Evolutionary conservation across 2,888 invertebrate species (phyloP).

Genomic region (Chloromyia formosa): DNA sequence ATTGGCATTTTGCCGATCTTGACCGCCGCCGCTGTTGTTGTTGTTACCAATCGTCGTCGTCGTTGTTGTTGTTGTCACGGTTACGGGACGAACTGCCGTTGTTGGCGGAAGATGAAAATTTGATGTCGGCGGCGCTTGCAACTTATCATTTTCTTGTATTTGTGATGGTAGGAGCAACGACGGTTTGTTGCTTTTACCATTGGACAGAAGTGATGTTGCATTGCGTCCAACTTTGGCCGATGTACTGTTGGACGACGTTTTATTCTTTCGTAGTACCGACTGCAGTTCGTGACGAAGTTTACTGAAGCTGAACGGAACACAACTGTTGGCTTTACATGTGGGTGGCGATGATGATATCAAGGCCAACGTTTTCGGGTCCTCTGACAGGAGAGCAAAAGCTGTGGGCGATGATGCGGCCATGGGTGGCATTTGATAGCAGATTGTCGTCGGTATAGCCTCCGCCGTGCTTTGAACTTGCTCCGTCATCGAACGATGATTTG

Average conservation of each 20-base stretch:
- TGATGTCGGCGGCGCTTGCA: too few relatives aligned
- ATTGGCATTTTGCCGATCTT: background rate
- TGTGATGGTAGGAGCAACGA: background rate
- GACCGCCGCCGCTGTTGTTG: background rate
- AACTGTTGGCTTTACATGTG: conserved; percentile 44
- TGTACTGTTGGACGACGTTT: background rate
- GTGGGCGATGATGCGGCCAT: background rate
- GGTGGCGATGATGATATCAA: conserved; percentile 48
- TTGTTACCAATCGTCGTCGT: background rate
- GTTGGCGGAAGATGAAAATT: too few relatives aligned
- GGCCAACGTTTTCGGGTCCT: conserved; percentile 6
- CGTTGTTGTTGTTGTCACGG: too few relatives aligned
- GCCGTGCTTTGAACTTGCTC: too few relatives aligned
- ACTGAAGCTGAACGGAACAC: conserved; percentile 48
- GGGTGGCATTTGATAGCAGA: background rate
- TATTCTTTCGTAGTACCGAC: conserved; percentile 47
- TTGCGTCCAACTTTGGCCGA: background rate
- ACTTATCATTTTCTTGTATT: background rate
- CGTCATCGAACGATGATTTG: background rate
- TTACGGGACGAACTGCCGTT: too few relatives aligned
- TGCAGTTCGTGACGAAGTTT: conserved; percentile 46
- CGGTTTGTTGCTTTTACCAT: background rate
- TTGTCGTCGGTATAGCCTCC: too few relatives aligned
- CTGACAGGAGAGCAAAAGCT: background rate
- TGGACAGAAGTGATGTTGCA: background rate